Percentiles rank a stretch among this genome's conserved stretches.
phyloP scores from a whole-genome alignment of 2,113 vertebrate species.

The Leptobrachium ailaonicum region DNA sequence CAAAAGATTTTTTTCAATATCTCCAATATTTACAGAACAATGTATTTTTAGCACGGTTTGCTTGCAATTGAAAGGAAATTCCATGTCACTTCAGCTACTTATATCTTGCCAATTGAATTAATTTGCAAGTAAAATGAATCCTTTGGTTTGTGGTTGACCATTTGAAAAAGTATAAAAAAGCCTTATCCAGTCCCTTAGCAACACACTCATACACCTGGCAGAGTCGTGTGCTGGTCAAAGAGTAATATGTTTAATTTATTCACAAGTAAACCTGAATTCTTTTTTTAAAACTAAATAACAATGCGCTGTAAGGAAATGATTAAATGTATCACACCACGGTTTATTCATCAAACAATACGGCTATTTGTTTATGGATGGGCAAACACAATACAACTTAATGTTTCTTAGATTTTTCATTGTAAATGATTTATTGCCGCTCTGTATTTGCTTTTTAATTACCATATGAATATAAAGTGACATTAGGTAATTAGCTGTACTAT shows the following conservation, averaged over 20 bases:
- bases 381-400: conserved; percentile 32
- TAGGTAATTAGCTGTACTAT: conserved; percentile 45
- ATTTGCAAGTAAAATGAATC: no score
- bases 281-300: conserved; percentile 29
- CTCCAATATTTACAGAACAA: no score
- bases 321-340: conserved; percentile 29
- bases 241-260: conserved; percentile 18
- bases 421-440: conserved; percentile 43
- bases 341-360: conserved; percentile 43
- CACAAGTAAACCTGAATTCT: conserved; percentile 7
- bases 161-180: no score
- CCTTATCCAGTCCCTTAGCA: no score
- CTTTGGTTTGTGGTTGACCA: no score
- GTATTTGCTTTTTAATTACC: conserved; percentile 50
- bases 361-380: conserved; percentile 44
- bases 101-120: no score
- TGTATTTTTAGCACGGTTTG: no score
- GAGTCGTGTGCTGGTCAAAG: no score
- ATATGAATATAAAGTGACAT: conserved; percentile 48
- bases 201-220: no score
- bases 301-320: conserved; percentile 31
- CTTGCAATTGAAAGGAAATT: no score
- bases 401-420: conserved; percentile 42
- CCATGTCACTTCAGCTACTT: no score
- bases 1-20: no score